These are phyloP conservation scores for Ciona savignyi DNA, from an alignment of 23 tunicate species.

Conservation along the genomic window DNA sequence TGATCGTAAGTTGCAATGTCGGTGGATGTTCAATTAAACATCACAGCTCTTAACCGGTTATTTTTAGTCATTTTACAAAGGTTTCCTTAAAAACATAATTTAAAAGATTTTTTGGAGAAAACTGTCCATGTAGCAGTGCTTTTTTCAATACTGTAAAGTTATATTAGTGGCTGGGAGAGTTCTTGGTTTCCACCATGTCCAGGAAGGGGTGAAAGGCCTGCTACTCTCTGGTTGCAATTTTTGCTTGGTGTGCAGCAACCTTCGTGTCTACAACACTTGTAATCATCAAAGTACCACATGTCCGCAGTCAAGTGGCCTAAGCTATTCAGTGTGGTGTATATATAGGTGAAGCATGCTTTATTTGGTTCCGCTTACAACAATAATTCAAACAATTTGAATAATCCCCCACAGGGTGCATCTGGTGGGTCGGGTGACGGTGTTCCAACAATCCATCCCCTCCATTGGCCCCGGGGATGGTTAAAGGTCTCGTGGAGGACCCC, in stretches of 20 bases:
- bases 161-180: not conserved
- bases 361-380: no score
- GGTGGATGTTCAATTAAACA: not conserved
- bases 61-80: not conserved
- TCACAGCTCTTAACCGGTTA: not conserved
- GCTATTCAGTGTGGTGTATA: no score
- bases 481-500: constrained; percentile 68
- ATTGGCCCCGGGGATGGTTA: constrained; percentile 83
- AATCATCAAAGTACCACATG: no score
- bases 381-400: not conserved
- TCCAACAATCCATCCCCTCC: constrained; percentile 78
- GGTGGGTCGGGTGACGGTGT: constrained; percentile 94
- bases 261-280: no score
- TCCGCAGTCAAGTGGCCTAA: no score
- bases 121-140: not conserved
- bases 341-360: no score
- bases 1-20: constrained; percentile 41
- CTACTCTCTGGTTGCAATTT: no score
- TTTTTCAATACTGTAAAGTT: not conserved
- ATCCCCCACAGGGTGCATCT: constrained; percentile 30
- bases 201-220: no score
- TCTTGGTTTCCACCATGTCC: no score
- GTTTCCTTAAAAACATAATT: not conserved
- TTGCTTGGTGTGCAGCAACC: no score
- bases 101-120: not conserved